Evolutionary conservation across 2,888 invertebrate genomes (phyloP).

Genomic region (Resseliella maxima): DNA sequence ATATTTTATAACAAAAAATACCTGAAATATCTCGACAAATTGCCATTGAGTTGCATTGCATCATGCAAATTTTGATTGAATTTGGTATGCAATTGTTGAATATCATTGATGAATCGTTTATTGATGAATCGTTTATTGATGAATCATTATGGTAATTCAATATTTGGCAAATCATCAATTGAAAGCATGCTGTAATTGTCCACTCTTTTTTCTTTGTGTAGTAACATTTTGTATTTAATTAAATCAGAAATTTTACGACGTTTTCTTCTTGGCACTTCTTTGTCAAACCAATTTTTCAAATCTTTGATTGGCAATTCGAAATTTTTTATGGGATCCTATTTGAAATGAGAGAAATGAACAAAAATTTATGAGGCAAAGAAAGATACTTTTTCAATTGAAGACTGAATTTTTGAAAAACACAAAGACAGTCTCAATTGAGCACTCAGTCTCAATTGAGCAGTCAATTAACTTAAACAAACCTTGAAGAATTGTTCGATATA

Average conservation of each 20-base stretch:
- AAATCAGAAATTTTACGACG: constrained; percentile 86
- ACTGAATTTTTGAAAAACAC: not conserved
- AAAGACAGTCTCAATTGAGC: constrained; percentile 52
- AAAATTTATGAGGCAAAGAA: not conserved
- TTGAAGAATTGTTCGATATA: constrained; percentile 97
- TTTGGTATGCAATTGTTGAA: too few relatives aligned
- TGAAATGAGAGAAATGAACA: too few relatives aligned
- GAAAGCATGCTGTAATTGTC: not conserved
- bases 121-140: too few relatives aligned
- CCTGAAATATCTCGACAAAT: too few relatives aligned
- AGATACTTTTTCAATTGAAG: not conserved
- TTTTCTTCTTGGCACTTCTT: constrained; percentile 84
- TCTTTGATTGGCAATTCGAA: constrained; percentile 86
- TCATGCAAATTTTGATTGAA: too few relatives aligned
- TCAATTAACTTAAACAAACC: constrained; percentile 67
- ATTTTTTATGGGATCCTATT: constrained; percentile 82
- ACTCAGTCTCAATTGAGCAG: constrained; percentile 59
- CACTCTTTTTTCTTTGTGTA: constrained; percentile 71
- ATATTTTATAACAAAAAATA: too few relatives aligned
- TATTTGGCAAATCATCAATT: not conserved
- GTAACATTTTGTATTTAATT: constrained; percentile 79
- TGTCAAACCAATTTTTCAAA: constrained; percentile 87
- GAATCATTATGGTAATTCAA: not conserved
- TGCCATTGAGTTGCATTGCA: too few relatives aligned
- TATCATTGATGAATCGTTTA: too few relatives aligned